Evolutionary conservation across 2,888 invertebrate species (phyloP).

Genomic region (Endotricha flammealis): DNA sequence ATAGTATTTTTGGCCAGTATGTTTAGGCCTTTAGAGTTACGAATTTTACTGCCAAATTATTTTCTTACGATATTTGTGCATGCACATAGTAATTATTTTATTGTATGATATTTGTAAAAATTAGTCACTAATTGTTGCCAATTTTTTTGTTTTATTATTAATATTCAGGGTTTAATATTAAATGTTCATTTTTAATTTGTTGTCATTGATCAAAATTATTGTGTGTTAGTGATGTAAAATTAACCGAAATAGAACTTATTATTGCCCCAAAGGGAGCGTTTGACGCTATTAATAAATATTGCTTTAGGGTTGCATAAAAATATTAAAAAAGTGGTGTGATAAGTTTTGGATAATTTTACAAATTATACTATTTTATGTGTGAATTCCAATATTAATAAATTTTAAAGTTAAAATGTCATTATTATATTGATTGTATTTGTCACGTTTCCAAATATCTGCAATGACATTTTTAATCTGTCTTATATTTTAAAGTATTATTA

Average conservation of each 20-base stretch:
- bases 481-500: conserved; percentile 52
- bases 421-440: conserved; percentile 41
- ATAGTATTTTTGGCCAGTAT: conserved; percentile 75
- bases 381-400: conserved; percentile 71
- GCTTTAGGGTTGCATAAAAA: conserved; percentile 77
- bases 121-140: conserved; percentile 77
- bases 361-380: conserved; percentile 77
- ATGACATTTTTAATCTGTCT: conserved; percentile 39
- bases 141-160: conserved; percentile 72
- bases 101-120: conserved; percentile 71
- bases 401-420: conserved; percentile 53
- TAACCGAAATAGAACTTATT: conserved; percentile 72
- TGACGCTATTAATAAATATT: conserved; percentile 73
- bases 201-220: conserved; percentile 77
- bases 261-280: conserved; percentile 77
- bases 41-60: conserved; percentile 79
- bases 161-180: conserved; percentile 76
- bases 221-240: conserved; percentile 75
- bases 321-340: conserved; percentile 74
- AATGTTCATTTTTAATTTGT: conserved; percentile 73
- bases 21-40: conserved; percentile 75
- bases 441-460: conserved; percentile 48
- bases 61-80: conserved; percentile 77
- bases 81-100: conserved; percentile 77
- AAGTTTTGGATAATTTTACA: conserved; percentile 79